These are phyloP conservation scores for Styela clava DNA, from an alignment of 23 tunicate species.

Conservation along the genomic window DNA sequence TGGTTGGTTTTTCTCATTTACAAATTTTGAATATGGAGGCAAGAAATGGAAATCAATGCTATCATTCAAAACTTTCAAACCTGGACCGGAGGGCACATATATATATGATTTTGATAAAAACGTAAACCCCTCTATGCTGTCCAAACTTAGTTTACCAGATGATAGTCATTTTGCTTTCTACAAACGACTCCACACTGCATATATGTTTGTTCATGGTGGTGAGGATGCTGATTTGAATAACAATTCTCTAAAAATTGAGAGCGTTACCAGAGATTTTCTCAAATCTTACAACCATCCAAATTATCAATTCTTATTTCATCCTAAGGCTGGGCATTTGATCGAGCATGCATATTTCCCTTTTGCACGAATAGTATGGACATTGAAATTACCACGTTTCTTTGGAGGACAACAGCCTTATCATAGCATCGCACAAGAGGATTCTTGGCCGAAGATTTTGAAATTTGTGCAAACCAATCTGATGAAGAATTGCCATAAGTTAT, in stretches of 20 bases:
- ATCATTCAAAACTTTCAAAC: too few species aligned
- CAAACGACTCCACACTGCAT: slow-evolving; percentile 19
- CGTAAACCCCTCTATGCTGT: neutral
- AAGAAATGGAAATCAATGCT: neutral
- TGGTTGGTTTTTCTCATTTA: neutral
- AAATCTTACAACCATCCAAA: slow-evolving; percentile 25
- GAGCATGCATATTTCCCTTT: slow-evolving; percentile 28
- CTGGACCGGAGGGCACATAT: too few species aligned
- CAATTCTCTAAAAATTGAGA: neutral
- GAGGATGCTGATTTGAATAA: neutral
- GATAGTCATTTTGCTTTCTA: slow-evolving; percentile 8
- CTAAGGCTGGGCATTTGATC: slow-evolving; percentile 26
- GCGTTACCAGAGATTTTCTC: neutral
- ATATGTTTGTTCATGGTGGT: slow-evolving; percentile 22
- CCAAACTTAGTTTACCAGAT: neutral
- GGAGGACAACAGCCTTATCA: slow-evolving; percentile 53
- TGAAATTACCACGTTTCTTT: neutral
- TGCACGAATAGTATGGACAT: neutral
- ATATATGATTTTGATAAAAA: neutral
- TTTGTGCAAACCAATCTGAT: slow-evolving; percentile 21
- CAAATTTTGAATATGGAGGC: neutral
- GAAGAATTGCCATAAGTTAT: neutral
- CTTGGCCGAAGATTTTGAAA: slow-evolving; percentile 48
- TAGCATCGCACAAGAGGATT: slow-evolving; percentile 55
- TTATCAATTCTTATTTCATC: slow-evolving; percentile 16